A percentile compares a stretch with the other conserved stretches of the same genome.
Conservation (phyloP, 2,888 invertebrate genomes). For the Diarsia mendica region DNA sequence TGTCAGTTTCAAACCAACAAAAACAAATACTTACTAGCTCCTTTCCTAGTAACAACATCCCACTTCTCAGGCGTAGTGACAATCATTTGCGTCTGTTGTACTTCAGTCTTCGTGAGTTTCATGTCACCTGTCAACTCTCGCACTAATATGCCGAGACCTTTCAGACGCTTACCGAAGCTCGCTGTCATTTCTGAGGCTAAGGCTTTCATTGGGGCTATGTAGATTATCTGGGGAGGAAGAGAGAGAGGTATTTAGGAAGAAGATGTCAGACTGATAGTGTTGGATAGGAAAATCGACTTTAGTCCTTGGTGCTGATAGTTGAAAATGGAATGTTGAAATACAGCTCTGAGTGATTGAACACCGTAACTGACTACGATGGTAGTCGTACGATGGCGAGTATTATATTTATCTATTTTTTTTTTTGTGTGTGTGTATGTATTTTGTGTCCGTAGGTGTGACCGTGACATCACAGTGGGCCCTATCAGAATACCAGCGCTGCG, state of each 20-base stretch:
- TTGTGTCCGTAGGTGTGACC: too few species aligned
- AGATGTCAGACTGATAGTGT: neutral
- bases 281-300: neutral
- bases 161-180: constrained; percentile 96
- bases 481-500: too few species aligned
- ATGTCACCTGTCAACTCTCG: constrained; percentile 99
- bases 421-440: too few species aligned
- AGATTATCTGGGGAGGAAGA: constrained; percentile 93
- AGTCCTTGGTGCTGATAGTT: neutral
- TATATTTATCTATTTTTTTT: too few species aligned
- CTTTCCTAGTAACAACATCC: constrained; percentile 99
- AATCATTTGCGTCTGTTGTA: constrained; percentile 98
- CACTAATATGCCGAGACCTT: constrained; percentile 94
- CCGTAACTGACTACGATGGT: too few species aligned
- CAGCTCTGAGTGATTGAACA: neutral
- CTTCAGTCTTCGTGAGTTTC: constrained; percentile 98
- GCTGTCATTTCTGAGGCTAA: constrained; percentile 99
- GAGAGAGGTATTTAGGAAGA: neutral
- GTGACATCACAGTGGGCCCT: too few species aligned
- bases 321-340: neutral
- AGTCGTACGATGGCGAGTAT: too few species aligned
- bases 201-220: constrained; percentile 99
- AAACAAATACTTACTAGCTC: constrained; percentile 91
- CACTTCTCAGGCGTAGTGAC: constrained; percentile 99
- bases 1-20: too few species aligned